These are phyloP conservation scores for Xestia c-nigrum DNA, from an alignment of 2,888 invertebrate species.

Conservation along the genomic window DNA sequence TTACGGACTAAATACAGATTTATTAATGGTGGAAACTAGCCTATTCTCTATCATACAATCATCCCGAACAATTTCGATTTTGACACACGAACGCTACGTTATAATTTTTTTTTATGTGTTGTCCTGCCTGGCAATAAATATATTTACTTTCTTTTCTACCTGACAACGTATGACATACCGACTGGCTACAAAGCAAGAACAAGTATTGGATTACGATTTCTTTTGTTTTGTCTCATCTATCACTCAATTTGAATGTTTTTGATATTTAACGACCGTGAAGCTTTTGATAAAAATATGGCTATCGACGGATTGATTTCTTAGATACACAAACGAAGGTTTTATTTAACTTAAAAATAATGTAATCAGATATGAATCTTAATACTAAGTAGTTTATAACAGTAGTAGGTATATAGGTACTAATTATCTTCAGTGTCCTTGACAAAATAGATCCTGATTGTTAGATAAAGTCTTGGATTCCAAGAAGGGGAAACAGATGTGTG, in stretches of 20 bases:
- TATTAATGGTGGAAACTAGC: no score
- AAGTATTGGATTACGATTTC: background rate
- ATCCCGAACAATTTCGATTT: no score
- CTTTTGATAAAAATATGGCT: conserved; percentile 5
- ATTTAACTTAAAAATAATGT: conserved; percentile 3
- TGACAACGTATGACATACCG: background rate
- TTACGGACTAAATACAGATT: no score
- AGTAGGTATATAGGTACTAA: background rate
- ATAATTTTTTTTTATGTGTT: no score
- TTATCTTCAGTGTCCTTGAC: conserved; percentile 6
- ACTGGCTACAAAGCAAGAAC: background rate
- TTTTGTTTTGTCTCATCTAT: background rate
- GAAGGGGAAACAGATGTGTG: background rate
- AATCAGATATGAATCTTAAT: background rate
- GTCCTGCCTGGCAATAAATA: no score
- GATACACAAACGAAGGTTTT: conserved; percentile 19
- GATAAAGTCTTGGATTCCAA: background rate
- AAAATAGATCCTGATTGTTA: background rate
- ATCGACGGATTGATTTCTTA: conserved; percentile 18
- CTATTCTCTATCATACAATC: no score
- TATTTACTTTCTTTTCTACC: no score
- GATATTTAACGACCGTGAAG: conserved; percentile 7
- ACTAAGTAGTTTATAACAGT: background rate
- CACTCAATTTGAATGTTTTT: background rate
- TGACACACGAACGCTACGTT: no score